Conservation (phyloP, 2,797 vertebrate genomes). For the Philypnodon macrostomus region DNA sequence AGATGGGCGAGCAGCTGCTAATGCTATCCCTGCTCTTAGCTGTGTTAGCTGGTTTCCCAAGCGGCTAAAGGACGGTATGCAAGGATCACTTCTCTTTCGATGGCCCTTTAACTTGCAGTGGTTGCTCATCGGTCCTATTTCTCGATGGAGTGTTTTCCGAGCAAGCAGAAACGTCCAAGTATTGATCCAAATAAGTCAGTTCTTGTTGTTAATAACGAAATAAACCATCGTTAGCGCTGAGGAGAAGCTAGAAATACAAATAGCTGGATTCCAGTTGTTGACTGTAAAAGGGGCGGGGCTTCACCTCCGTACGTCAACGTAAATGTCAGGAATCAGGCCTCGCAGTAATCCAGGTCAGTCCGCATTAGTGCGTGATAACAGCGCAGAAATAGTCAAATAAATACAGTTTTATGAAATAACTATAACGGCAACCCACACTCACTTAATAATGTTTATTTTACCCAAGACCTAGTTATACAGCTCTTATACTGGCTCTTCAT, state of each 20-base stretch:
- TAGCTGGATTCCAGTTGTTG: constrained; percentile 70
- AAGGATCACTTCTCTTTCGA: constrained; percentile 35
- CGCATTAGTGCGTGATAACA: too few relatives aligned
- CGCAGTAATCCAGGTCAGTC: constrained; percentile 4
- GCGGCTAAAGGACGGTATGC: constrained; percentile 48
- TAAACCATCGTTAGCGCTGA: constrained; percentile 42
- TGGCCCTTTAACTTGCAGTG: constrained; percentile 20
- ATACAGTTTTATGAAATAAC: too few relatives aligned
- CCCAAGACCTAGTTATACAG: too few relatives aligned
- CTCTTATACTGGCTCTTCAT: background rate
- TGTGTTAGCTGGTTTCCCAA: constrained; percentile 46
- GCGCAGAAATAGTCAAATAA: background rate
- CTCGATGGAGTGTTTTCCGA: constrained; percentile 12
- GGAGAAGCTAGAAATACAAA: constrained; percentile 61
- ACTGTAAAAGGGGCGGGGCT: constrained; percentile 32
- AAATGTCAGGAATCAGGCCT: constrained; percentile 34
- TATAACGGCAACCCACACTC: too few relatives aligned
- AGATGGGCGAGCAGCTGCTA: constrained; percentile 56
- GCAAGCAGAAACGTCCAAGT: background rate
- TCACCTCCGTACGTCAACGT: constrained; percentile 37
- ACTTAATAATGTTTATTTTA: too few relatives aligned
- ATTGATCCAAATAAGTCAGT: background rate
- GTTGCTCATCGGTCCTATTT: constrained; percentile 34
- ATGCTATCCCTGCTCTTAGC: constrained; percentile 37
- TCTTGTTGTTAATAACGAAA: constrained; percentile 8